Evolutionary conservation across 2,797 vertebrate genomes (phyloP), one percentile per base, ranked within the genome.

Genomic region (Xiphorhynchus erythropygius): DNA sequence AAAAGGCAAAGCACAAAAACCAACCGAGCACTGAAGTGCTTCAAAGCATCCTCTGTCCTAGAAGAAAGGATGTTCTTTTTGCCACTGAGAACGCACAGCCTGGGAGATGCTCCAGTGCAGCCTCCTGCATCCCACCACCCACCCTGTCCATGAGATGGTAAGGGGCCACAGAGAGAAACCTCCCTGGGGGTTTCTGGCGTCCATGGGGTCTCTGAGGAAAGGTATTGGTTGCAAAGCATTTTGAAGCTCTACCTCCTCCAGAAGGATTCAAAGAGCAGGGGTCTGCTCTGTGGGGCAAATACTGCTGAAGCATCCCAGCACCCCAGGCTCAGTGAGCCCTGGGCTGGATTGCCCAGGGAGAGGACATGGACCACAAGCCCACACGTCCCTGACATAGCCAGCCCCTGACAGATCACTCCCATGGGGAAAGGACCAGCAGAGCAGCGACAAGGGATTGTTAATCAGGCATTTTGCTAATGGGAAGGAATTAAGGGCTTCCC

Each of bases 301-400:
- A 17, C 23, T n/a, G 35, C 55, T 5, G 6, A 52, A 69, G 59
- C 1, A 0, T 59, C 53, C 49, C 74, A 65, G 68, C 2, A 1
- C 13, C 30, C 19, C 37, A 46, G 62, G 44, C 30, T 56, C 44
- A 47, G 25, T 13, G 23, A 47, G 35, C 23, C 49, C 47, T 1
- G 4, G 37, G 23, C 44, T 37, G 65, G 42, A 41, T 5, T 76
- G 33, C 17, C 28, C 57, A 57, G 42, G 37, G n/a, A 63, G 35
- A 56, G 18, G 53, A 33, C 17, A 71, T 0, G 28, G 67, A 71
- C 4, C 22, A 22, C 12, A 25, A 69, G 9, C 23, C n/a, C 59
- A n/a, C 0, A 1, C 0, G 0, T 6, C 21, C 32, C 17, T 32
- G 35, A 8, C 0, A 2, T 32, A 65, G 56, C 19, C 68, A 71